Conservation (phyloP, 2,888 invertebrate genomes). For the Escarpia spicata region DNA sequence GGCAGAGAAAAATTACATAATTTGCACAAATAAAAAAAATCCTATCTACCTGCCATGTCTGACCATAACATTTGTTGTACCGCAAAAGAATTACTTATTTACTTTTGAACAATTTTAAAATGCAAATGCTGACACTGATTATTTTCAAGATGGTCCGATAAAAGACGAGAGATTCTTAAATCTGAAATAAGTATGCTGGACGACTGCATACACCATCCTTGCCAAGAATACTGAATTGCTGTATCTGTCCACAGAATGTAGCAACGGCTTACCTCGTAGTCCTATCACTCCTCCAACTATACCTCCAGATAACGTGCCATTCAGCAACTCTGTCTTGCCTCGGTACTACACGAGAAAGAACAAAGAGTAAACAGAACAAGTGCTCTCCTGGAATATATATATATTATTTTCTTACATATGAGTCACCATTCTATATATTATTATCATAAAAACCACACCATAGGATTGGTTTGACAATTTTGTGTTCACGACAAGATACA, state of each 20-base stretch:
- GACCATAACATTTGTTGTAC: too few relatives aligned
- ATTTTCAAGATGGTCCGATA: too few relatives aligned
- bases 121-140: too few relatives aligned
- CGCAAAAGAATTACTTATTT: too few relatives aligned
- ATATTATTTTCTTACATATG: too few relatives aligned
- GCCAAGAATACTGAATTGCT: background rate
- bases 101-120: too few relatives aligned
- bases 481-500: background rate
- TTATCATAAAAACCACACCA: background rate
- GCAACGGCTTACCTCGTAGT: conserved; percentile 63
- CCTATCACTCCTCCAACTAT: conserved; percentile 89
- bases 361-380: background rate
- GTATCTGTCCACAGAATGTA: background rate
- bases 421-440: background rate
- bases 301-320: conserved; percentile 94
- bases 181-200: too few relatives aligned
- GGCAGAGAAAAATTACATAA: too few relatives aligned
- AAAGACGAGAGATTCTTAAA: too few relatives aligned
- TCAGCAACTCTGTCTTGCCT: conserved; percentile 95
- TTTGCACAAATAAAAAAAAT: too few relatives aligned
- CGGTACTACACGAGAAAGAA: conserved; percentile 69
- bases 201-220: too few relatives aligned
- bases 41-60: too few relatives aligned
- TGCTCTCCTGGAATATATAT: background rate
- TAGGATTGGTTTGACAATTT: background rate